Conservation (phyloP, 2,113 vertebrate species). For the Dipodomys ordii region DNA sequence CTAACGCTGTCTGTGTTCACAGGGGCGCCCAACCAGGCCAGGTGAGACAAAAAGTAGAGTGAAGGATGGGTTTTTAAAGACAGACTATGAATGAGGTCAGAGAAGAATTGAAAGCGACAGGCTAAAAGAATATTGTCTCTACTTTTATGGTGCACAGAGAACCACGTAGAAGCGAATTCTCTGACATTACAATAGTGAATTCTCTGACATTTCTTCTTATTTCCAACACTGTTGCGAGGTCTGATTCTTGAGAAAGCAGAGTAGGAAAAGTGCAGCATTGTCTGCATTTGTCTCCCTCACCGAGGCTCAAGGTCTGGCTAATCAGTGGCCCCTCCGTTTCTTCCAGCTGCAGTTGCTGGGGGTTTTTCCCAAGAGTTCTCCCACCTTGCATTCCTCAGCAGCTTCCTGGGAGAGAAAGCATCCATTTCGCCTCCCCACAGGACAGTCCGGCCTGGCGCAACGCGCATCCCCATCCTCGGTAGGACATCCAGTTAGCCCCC, state of each 20-base stretch:
- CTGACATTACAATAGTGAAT: conserved; percentile 37
- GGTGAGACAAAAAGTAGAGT: conserved; percentile 49
- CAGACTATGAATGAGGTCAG: conserved; percentile 60
- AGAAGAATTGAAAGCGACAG: conserved; percentile 40
- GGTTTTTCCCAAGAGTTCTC: conserved; percentile 11
- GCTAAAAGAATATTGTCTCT: conserved; percentile 29
- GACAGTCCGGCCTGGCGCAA: conserved; percentile 38
- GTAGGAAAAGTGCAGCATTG: conserved; percentile 24
- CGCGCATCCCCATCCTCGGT: not conserved
- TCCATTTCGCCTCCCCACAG: conserved; percentile 7
- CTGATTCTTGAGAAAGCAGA: conserved; percentile 1
- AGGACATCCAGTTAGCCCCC: conserved; percentile 47
- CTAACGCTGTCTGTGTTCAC: conserved; percentile 56
- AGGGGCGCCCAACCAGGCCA: not conserved
- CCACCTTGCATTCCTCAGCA: conserved; percentile 62
- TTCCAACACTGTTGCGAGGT: conserved; percentile 21
- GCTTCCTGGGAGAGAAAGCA: conserved; percentile 19
- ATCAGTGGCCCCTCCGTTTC: conserved; percentile 19
- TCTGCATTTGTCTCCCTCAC: not conserved
- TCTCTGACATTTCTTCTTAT: not conserved
- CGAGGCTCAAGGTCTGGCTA: not conserved
- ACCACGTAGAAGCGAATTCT: conserved; percentile 4
- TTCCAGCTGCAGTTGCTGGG: conserved; percentile 39
- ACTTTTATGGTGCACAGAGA: not conserved
- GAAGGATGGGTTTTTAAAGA: conserved; percentile 50